Evolutionary conservation across 2,797 vertebrate species (phyloP).

Genomic region (Heterohyrax brucei): DNA sequence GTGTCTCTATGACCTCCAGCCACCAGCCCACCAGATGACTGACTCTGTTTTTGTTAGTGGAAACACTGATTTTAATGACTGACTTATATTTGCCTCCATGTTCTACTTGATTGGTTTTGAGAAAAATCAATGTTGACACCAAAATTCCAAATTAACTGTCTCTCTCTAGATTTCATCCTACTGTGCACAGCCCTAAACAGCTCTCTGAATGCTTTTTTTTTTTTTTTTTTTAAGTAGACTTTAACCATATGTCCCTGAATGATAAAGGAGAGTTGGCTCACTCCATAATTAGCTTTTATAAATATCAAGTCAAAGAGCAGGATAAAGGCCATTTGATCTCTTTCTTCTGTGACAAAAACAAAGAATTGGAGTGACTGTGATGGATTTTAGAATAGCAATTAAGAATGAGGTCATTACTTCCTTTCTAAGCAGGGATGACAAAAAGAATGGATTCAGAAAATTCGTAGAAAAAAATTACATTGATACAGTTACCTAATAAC

Average conservation of each 20-base stretch:
- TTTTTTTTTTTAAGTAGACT: constrained; percentile 55
- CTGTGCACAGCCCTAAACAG: neutral
- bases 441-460: constrained; percentile 74
- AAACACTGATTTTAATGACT: constrained; percentile 76
- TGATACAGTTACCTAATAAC: constrained; percentile 67
- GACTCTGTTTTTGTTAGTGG: constrained; percentile 67
- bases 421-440: constrained; percentile 78
- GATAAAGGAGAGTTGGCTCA: constrained; percentile 81
- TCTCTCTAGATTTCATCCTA: constrained; percentile 69
- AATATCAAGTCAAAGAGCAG: constrained; percentile 84
- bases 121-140: constrained; percentile 70
- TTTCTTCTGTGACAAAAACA: constrained; percentile 76
- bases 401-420: constrained; percentile 82
- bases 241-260: constrained; percentile 83
- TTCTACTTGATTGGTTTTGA: constrained; percentile 75
- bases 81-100: constrained; percentile 36
- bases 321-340: constrained; percentile 84
- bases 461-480: constrained; percentile 67
- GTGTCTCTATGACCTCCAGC: constrained; percentile 67
- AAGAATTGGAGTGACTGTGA: constrained; percentile 75
- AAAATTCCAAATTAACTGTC: constrained; percentile 74
- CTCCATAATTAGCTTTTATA: constrained; percentile 86
- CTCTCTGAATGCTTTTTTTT: constrained; percentile 1
- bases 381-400: constrained; percentile 81
- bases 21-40: constrained; percentile 64